Evolutionary conservation across 2,888 invertebrate species (phyloP).

Genomic region (Noctua comes): DNA sequence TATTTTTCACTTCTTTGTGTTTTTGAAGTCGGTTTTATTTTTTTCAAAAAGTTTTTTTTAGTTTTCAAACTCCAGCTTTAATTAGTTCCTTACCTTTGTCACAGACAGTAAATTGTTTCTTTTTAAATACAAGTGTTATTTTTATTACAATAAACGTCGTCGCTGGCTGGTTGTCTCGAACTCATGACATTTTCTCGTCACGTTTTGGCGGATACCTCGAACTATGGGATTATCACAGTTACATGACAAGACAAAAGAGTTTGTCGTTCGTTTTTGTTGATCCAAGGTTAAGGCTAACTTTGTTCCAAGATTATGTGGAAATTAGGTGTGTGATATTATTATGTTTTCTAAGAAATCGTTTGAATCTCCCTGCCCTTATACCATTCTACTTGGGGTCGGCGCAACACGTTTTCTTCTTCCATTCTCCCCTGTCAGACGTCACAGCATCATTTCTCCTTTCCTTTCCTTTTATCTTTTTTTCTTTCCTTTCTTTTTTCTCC

Average conservation of each 20-base stretch:
- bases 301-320: neutral
- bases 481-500: no score
- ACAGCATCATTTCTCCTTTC: no score
- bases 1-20: no score
- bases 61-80: neutral
- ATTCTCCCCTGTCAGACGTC: no score
- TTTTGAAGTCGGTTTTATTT: no score
- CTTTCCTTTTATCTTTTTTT: no score
- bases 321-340: neutral
- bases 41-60: no score
- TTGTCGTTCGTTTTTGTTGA: constrained; percentile 18
- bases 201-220: constrained; percentile 19
- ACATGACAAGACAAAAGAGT: constrained; percentile 33
- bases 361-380: no score
- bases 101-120: neutral
- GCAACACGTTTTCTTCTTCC: no score
- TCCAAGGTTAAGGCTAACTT: constrained; percentile 12
- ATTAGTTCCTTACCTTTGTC: neutral
- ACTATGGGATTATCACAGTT: constrained; percentile 28
- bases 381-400: no score
- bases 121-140: neutral
- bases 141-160: neutral
- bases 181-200: constrained; percentile 23
- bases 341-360: neutral
- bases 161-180: neutral